Percentiles rank a stretch among this genome's conserved stretches.
Conservation (phyloP, 2,888 invertebrate species). For the Cantharis rufa region DNA sequence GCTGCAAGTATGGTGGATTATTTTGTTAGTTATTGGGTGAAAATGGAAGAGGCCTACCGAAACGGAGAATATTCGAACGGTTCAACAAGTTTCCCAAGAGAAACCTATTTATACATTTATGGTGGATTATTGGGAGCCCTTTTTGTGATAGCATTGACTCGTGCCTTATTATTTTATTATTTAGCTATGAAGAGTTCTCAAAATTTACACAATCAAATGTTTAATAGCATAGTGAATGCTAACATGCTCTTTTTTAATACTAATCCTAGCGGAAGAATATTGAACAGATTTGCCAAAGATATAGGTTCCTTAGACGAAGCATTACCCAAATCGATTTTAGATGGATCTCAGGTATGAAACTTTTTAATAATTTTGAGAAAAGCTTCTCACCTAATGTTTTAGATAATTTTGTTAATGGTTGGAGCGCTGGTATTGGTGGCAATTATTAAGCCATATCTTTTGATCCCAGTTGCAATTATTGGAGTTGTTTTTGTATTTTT, state of each 20-base stretch:
- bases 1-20: constrained; percentile 71
- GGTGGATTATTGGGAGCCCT: constrained; percentile 59
- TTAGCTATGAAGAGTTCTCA: constrained; percentile 68
- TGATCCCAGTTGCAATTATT: constrained; percentile 60
- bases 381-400: constrained; percentile 36
- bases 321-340: constrained; percentile 68
- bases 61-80: neutral
- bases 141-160: constrained; percentile 62
- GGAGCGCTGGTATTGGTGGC: constrained; percentile 62
- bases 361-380: neutral
- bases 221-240: constrained; percentile 60
- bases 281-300: constrained; percentile 83
- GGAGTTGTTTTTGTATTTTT: constrained; percentile 65
- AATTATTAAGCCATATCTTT: constrained; percentile 59
- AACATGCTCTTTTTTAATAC: constrained; percentile 79
- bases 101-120: constrained; percentile 66
- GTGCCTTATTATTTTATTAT: constrained; percentile 68
- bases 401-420: constrained; percentile 56
- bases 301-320: constrained; percentile 79
- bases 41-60: constrained; percentile 43
- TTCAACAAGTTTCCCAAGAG: constrained; percentile 39
- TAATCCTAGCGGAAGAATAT: constrained; percentile 79
- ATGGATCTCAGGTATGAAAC: constrained; percentile 59
- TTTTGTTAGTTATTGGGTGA: constrained; percentile 73
- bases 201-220: constrained; percentile 73